These are phyloP conservation scores for Laticauda laticaudata DNA, from an alignment of 2,113 vertebrate genomes.

Conservation along the genomic window DNA sequence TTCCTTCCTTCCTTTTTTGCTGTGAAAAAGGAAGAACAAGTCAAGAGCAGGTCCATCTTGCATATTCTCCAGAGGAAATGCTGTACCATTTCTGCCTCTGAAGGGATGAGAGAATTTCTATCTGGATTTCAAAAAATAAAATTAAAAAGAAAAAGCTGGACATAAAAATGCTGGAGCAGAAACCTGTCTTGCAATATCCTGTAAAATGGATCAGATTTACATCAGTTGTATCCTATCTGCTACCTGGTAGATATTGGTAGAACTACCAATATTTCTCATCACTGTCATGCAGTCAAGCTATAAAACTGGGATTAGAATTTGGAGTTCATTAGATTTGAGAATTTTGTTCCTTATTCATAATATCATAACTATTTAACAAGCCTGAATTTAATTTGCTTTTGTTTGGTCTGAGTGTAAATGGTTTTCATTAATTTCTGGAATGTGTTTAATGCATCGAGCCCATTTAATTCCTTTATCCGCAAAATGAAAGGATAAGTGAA, in stretches of 20 bases:
- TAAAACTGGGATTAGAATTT: too few species aligned
- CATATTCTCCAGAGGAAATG: background rate
- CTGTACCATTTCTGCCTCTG: background rate
- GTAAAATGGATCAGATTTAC: background rate
- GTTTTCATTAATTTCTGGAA: conserved; percentile 32
- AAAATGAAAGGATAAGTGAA: conserved; percentile 19
- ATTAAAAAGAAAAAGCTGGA: background rate
- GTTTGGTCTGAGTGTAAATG: conserved; percentile 15
- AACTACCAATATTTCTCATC: background rate
- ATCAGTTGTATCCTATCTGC: background rate
- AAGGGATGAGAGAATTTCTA: background rate
- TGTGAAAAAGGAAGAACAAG: background rate
- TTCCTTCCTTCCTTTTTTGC: background rate
- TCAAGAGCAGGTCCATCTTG: background rate
- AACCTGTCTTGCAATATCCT: background rate
- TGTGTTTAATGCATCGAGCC: conserved; percentile 19
- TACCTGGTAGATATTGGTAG: background rate
- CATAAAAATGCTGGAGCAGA: background rate
- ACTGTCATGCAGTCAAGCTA: background rate
- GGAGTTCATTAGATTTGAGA: background rate
- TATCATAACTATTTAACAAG: background rate
- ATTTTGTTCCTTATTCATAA: conserved; percentile 6
- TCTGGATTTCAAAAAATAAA: background rate
- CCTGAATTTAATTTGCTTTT: conserved; percentile 25
- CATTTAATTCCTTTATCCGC: conserved; percentile 15